A percentile compares a stretch with the other conserved stretches of the same genome.
These are phyloP conservation scores for Tychaedon coryphoeus DNA, from an alignment of 2,113 vertebrate genomes.

Conservation along the genomic window DNA sequence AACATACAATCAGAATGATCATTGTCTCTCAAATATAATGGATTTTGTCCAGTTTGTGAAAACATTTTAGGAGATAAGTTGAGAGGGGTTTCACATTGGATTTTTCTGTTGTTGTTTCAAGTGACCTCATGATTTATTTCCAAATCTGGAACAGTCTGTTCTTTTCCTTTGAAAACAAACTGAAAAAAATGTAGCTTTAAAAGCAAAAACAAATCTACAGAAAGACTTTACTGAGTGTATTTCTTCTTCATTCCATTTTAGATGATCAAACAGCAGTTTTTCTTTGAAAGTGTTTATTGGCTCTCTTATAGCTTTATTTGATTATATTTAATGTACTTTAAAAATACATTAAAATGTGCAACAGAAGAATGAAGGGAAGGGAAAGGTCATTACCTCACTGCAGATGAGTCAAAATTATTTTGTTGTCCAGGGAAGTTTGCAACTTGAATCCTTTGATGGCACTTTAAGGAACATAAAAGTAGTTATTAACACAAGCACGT, in stretches of 20 bases:
- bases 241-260: background rate
- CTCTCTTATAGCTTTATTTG: background rate
- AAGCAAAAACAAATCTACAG: background rate
- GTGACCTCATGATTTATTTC: constrained; percentile 28
- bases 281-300: background rate
- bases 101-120: constrained; percentile 12
- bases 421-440: background rate
- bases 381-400: background rate
- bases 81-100: background rate
- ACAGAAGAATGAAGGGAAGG: background rate
- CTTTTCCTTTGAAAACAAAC: constrained; percentile 16
- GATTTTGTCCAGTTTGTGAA: background rate
- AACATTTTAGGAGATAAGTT: background rate
- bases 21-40: background rate
- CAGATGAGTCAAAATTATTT: background rate
- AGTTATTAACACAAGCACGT: background rate
- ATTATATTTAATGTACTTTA: background rate
- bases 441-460: background rate
- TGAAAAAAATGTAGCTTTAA: background rate
- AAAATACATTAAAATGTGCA: background rate
- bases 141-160: background rate
- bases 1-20: background rate
- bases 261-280: background rate
- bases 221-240: background rate
- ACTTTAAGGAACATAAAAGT: background rate